Evolutionary conservation across 53 echinoderm and acorn worm species (phyloP), one percentile per base, ranked within the genome.

Genomic region (Luidia sarsii): DNA sequence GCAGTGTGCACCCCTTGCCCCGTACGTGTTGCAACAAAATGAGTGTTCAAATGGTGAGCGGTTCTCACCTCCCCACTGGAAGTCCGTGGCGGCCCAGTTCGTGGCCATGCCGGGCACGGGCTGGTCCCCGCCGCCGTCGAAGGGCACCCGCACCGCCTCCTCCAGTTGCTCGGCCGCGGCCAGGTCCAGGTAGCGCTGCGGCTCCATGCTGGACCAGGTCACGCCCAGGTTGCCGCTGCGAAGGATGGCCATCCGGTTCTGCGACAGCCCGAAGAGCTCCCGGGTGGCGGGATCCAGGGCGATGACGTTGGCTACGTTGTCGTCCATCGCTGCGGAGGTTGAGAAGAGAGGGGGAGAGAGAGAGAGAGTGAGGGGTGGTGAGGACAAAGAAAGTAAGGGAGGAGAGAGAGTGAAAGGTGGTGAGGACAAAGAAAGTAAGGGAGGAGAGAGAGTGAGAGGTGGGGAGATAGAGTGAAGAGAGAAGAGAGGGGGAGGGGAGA

Each of bases 181-280:
- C 30, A 71, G 30, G 30, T 71, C 71, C 31, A 74, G 68, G 64
- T 87, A 92, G 29, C 67, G 82, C 29, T 90, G 85, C 0, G 83
- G 68, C 39, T 80, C 85, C 67, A 90, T 82, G 48, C 84, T 87
- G 71, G 77, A 95, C 92, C 92, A 95, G 11, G 82, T 87, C 29
- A 85, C 85, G 10, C 95, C 95, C 2, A 90, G 61, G 48, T 95
- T 86, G 24, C 82, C 85, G 67, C 95, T 95, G 79, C 92, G 87
- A 71, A 95, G 85, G 73, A 95, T 70, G 10, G 88, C 87, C 24
- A 56, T 68, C 39, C 77, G 48, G 79, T 90, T 92, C 60, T 92
- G 92, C 0, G 92, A 90, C 13, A 95, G 50, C 13, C 95, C 95
- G 33, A 83, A 95, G 20, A 95, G 84, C 62, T 95, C 95, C 35